Evolutionary conservation across 2,888 invertebrate species (phyloP).

Genomic region (Mystacides longicornis): DNA sequence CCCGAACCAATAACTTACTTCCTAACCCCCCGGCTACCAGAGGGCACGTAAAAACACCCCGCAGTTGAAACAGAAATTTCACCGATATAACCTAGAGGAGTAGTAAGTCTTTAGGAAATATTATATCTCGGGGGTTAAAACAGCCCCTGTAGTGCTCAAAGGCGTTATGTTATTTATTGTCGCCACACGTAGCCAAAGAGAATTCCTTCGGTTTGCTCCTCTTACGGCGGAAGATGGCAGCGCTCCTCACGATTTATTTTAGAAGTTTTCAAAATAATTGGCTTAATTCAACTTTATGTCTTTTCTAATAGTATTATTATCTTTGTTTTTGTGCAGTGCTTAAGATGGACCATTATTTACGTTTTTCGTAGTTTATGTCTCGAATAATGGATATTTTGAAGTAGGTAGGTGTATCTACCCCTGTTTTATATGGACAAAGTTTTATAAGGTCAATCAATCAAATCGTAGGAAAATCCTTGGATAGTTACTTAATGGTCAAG

Average conservation of each 20-base stretch:
- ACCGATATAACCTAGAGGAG: background rate
- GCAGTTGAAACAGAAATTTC: background rate
- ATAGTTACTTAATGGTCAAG: too few relatives aligned
- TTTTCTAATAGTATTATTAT: too few relatives aligned
- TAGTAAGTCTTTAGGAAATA: conserved; percentile 4
- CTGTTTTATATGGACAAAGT: too few relatives aligned
- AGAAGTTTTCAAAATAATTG: background rate
- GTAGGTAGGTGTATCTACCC: too few relatives aligned
- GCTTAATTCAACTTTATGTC: too few relatives aligned
- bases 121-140: conserved; percentile 12
- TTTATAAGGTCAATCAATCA: too few relatives aligned
- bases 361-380: too few relatives aligned
- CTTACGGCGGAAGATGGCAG: too few relatives aligned
- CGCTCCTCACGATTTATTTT: background rate
- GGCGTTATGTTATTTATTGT: conserved; percentile 9
- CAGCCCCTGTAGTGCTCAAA: conserved; percentile 7
- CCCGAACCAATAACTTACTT: conserved; percentile 9
- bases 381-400: too few relatives aligned
- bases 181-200: conserved; percentile 4
- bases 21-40: conserved; percentile 1
- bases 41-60: conserved; percentile 3
- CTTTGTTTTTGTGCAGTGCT: too few relatives aligned
- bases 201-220: background rate
- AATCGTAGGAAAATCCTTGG: too few relatives aligned
- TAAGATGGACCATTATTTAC: too few relatives aligned